Percentiles rank a stretch among this genome's conserved stretches.
Conservation (phyloP, 2,113 vertebrate genomes). For the Actenoides lindsayi region DNA sequence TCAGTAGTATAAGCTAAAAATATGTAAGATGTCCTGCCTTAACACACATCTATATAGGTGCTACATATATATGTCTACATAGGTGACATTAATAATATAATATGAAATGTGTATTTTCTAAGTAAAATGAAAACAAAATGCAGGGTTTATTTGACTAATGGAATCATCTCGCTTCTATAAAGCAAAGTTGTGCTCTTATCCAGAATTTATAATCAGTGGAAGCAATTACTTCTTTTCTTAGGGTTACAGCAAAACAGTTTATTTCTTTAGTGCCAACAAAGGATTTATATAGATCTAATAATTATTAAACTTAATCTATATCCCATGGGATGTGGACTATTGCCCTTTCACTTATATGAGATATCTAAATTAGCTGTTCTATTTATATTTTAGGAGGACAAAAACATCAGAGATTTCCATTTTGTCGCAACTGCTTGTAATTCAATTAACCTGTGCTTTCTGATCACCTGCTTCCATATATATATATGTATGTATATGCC, state of each 20-base stretch:
- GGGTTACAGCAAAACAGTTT: neutral
- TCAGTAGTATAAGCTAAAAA: neutral
- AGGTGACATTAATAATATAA: neutral
- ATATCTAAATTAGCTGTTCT: neutral
- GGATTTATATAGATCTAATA: neutral
- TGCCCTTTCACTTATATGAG: neutral
- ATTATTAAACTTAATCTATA: neutral
- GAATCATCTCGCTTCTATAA: neutral
- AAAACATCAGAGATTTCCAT: neutral
- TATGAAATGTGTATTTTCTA: neutral
- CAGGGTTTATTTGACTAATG: fast-evolving
- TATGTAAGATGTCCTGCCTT: neutral
- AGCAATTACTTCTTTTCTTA: neutral
- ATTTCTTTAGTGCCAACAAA: neutral
- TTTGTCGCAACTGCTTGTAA: neutral
- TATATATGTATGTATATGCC: neutral
- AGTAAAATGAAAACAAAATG: neutral
- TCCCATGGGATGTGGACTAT: neutral
- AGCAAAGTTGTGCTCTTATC: neutral
- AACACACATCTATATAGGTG: neutral
- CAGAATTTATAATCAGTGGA: neutral
- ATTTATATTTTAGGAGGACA: neutral
- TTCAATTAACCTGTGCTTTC: neutral
- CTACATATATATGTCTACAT: neutral
- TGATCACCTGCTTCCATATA: neutral